Conservation (phyloP, 2,888 invertebrate genomes). For the Hydrotaea cyrtoneurina region DNA sequence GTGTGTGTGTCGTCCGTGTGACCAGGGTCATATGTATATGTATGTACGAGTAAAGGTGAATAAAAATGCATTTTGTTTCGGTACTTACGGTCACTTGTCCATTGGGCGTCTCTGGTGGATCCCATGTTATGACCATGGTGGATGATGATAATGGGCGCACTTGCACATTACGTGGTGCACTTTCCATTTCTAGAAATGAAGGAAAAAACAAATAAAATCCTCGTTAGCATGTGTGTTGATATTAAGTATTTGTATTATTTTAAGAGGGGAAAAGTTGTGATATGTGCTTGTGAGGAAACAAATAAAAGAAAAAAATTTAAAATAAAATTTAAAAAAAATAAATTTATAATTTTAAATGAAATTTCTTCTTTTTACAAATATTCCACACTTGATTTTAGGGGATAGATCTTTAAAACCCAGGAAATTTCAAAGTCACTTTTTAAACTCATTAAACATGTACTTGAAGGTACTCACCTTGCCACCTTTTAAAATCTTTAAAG, state of each 20-base stretch:
- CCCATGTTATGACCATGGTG: conserved; percentile 99
- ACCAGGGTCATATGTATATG: not conserved
- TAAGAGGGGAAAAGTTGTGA: not conserved
- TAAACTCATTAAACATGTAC: too few species aligned
- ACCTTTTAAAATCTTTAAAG: too few species aligned
- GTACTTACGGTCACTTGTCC: conserved; percentile 96
- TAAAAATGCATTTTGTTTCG: not conserved
- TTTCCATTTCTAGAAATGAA: conserved; percentile 90
- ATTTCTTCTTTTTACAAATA: too few species aligned
- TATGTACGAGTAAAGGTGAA: not conserved
- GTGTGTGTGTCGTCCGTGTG: not conserved
- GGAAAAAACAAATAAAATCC: not conserved
- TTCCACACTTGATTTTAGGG: too few species aligned
- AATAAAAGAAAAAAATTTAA: too few species aligned
- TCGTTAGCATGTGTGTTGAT: not conserved
- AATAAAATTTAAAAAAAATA: too few species aligned
- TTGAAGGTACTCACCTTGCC: too few species aligned
- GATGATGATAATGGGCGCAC: conserved; percentile 96
- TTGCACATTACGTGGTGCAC: conserved; percentile 96
- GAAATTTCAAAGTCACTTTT: too few species aligned
- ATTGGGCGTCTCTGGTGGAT: conserved; percentile 97
- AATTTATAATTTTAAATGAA: too few species aligned
- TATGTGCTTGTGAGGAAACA: not conserved
- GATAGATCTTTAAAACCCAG: too few species aligned
- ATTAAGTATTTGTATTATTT: not conserved